Percentiles rank a stretch among this genome's conserved stretches.
These are phyloP conservation scores for Polydrusus pterygomalis DNA, from an alignment of 2,888 invertebrate genomes.

Conservation along the genomic window DNA sequence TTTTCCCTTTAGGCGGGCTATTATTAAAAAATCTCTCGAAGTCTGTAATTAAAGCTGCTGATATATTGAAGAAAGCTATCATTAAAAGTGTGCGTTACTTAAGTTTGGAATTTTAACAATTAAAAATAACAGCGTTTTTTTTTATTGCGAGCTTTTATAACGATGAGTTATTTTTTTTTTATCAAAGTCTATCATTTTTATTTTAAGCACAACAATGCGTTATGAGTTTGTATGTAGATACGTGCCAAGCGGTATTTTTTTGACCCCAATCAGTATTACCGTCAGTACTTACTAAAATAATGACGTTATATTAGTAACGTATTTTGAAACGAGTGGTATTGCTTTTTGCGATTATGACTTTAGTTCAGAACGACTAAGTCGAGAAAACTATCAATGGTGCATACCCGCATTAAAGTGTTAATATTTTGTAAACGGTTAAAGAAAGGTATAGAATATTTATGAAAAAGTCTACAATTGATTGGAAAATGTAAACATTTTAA, in stretches of 20 bases:
- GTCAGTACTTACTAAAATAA: no score
- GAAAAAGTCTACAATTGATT: no score
- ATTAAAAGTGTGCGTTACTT: conserved; percentile 23
- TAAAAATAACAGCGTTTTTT: conserved; percentile 11
- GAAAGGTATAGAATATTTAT: no score
- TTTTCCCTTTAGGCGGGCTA: background rate
- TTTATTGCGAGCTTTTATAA: conserved; percentile 3
- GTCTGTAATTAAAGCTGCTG: conserved; percentile 46
- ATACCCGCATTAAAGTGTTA: no score
- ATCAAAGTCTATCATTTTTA: background rate
- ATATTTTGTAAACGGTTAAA: no score
- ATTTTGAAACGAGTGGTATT: no score
- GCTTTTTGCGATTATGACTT: no score
- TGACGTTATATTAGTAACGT: no score
- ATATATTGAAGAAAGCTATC: conserved; percentile 43
- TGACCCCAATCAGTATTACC: no score
- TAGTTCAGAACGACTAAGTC: no score
- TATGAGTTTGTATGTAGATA: background rate
- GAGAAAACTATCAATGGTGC: no score
- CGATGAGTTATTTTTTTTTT: background rate
- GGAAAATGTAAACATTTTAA: no score
- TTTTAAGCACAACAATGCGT: background rate
- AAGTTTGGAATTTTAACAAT: conserved; percentile 12
- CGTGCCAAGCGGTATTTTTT: background rate
- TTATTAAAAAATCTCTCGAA: conserved; percentile 38